Evolutionary conservation across 1,140 invertebrate species (phyloP), one percentile per base, ranked within the genome.

Genomic region (Drosophila carrolli): DNA sequence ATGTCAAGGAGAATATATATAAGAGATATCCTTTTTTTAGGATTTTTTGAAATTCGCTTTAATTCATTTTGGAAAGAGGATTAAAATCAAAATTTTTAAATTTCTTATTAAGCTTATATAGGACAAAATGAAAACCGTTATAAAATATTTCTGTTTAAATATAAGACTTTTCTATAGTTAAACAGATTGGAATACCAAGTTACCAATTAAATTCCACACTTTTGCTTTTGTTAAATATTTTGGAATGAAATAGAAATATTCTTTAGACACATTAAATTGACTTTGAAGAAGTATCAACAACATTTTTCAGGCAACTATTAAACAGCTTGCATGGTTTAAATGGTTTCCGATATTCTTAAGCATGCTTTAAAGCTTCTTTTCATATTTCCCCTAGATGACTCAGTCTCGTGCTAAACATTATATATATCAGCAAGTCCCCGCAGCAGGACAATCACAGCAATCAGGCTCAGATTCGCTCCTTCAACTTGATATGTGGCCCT

Each of bases 381-480:
- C 41, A 1, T 19, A n/a, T 11, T n/a, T 10, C 41, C 19, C 35
- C 13, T 5, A 16, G 47, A 13, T 9, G 3, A 32, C 11, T 38
- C 44, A 23, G 3, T 1, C 16, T 41, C 23, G 2, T 27, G 41
- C 43, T 67, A 43, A 48, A 46, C 19, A 65, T 65, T 66, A 56
- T 48, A 23, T 23, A 51, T 32, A 67, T 63, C 59, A 9, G 6
- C 35, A 5, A 13, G 16, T 19, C 32, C 38, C 2, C 23, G 43
- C 35, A 47, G 43, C 61, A 32, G 48, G 29, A 74, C 71, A 74
- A 74, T 74, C 68, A 56, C 11, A 75, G 70, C 70, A 65, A 65
- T 75, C 70, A 58, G 67, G 68, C 51, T 72, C 37, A 37, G 51
- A 71, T 71, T 71, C 37, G 37, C 41, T 35, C 23, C 37, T 58